Conservation (phyloP, 2,888 invertebrate genomes). For the Leptopterna dolabrata region DNA sequence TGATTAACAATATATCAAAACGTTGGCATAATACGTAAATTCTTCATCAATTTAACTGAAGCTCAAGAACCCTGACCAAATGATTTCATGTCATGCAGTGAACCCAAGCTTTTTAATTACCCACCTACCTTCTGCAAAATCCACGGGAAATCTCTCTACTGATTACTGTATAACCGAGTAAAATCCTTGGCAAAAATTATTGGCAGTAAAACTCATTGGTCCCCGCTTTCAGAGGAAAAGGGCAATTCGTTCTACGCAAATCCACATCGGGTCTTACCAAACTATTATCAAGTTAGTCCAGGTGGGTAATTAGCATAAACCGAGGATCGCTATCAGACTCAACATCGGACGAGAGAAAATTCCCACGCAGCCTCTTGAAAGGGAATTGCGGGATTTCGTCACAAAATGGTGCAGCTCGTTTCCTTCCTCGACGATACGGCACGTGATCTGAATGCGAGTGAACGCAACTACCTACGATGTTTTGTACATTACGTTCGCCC, state of each 20-base stretch:
- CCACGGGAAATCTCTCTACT: too few species aligned
- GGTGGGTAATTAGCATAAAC: neutral
- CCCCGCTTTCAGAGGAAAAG: neutral
- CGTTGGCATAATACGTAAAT: too few species aligned
- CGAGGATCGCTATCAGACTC: neutral
- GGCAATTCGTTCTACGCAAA: neutral
- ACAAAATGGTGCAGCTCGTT: neutral
- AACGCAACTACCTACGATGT: constrained; percentile 7
- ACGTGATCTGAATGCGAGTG: constrained; percentile 9
- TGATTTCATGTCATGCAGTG: too few species aligned
- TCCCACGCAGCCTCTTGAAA: neutral
- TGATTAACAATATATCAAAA: too few species aligned
- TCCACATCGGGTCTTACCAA: neutral
- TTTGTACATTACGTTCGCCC: constrained; percentile 1
- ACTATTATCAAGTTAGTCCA: neutral
- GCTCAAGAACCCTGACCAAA: too few species aligned
- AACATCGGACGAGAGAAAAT: neutral
- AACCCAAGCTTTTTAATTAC: too few species aligned
- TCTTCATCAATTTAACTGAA: too few species aligned
- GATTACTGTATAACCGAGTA: too few species aligned
- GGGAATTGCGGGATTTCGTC: neutral
- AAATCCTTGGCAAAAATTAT: too few species aligned
- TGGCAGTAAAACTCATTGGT: neutral
- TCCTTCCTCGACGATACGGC: too few species aligned
- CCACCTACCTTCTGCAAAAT: too few species aligned